Evolutionary conservation across 1,140 invertebrate species (phyloP).

Genomic region (Drosophila equinoxialis): DNA sequence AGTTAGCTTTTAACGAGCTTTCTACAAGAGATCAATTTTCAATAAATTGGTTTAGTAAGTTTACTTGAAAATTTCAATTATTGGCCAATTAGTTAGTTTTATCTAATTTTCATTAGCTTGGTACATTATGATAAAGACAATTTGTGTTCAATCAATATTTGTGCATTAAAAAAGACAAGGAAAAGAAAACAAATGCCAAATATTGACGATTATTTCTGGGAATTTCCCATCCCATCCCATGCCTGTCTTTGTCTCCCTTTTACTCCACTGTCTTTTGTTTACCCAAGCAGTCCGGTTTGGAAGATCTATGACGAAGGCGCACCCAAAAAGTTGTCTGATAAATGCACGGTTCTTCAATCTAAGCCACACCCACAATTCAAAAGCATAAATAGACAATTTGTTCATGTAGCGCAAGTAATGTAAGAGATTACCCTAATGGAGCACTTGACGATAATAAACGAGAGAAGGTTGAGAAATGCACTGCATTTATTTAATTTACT

Average conservation of each 20-base stretch:
- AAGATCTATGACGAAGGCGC: conserved; percentile 29
- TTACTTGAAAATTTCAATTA: neutral
- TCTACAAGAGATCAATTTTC: no score
- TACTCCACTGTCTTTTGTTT: conserved; percentile 43
- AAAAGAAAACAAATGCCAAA: conserved; percentile 45
- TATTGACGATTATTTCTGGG: conserved; percentile 72
- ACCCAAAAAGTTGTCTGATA: conserved; percentile 53
- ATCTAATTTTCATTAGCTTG: neutral
- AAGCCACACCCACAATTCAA: conserved; percentile 45
- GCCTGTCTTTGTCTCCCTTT: conserved; percentile 16
- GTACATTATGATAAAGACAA: neutral
- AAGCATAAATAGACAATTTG: conserved; percentile 39
- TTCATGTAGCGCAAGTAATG: conserved; percentile 25
- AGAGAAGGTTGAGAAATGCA: conserved; percentile 30
- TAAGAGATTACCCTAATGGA: conserved; percentile 66
- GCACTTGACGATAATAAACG: conserved; percentile 71
- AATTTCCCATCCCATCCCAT: conserved; percentile 29
- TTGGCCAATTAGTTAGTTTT: no score
- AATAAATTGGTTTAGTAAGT: no score
- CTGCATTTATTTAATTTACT: conserved; percentile 56
- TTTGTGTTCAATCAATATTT: conserved; percentile 44
- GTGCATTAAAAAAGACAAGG: conserved; percentile 57
- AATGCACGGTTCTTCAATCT: conserved; percentile 20
- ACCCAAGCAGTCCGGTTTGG: conserved; percentile 28
- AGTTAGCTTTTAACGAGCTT: no score